Conservation (phyloP, 1,140 invertebrate genomes). For the Chrysopa pallens region DNA sequence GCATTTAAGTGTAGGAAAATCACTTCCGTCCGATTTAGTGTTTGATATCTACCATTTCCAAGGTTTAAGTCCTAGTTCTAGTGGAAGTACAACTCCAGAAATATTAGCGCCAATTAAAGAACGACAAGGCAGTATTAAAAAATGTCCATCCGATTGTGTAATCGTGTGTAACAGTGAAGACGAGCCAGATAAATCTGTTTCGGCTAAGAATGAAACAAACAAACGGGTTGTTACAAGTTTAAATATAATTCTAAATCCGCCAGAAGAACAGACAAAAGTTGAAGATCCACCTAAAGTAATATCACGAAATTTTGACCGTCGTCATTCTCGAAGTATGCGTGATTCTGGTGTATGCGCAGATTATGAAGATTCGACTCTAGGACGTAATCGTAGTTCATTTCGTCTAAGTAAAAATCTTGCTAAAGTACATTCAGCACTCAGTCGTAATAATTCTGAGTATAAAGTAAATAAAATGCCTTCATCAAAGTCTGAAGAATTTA, state of each 20-base stretch:
- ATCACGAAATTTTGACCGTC: not conserved
- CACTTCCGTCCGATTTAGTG: slow-evolving; percentile 46
- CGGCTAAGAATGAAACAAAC: too few species aligned
- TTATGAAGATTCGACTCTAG: not conserved
- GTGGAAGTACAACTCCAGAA: slow-evolving; percentile 39
- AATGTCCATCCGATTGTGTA: not conserved
- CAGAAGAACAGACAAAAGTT: too few species aligned
- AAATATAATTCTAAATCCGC: too few species aligned
- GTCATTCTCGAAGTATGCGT: not conserved
- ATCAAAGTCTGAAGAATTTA: not conserved
- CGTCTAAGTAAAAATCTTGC: not conserved
- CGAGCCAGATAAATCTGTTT: too few species aligned
- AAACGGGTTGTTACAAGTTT: too few species aligned
- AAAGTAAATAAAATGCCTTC: not conserved
- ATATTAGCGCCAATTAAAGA: slow-evolving; percentile 28
- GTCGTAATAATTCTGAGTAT: not conserved
- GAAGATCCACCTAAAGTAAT: not conserved
- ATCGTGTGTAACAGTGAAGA: too few species aligned
- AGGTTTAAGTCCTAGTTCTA: slow-evolving; percentile 34
- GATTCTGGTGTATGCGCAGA: not conserved
- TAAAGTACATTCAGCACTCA: not conserved
- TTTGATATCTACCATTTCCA: slow-evolving; percentile 56
- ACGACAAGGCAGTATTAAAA: slow-evolving; percentile 12
- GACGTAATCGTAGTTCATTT: not conserved
- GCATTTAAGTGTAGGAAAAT: slow-evolving; percentile 43